A percentile compares a stretch with the other conserved stretches of the same genome.
These are phyloP conservation scores for Holocentrus rufus DNA, from an alignment of 2,797 vertebrate species.

Conservation along the genomic window DNA sequence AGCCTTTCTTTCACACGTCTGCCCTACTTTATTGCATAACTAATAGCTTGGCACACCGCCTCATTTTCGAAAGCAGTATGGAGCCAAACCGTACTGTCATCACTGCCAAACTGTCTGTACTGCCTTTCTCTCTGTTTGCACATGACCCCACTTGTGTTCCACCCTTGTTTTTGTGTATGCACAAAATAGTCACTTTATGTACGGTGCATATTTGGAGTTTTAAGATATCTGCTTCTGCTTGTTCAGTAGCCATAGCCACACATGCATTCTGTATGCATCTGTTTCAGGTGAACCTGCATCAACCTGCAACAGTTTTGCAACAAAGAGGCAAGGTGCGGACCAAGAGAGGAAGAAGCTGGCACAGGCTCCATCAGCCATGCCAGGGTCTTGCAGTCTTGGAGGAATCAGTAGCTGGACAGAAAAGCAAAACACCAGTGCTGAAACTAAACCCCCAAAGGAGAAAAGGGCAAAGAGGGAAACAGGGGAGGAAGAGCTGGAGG, in stretches of 20 bases:
- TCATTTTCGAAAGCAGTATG: constrained; percentile 34
- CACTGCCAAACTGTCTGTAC: constrained; percentile 26
- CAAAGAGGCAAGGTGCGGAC: constrained; percentile 26
- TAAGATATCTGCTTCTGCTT: constrained; percentile 9
- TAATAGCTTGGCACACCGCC: constrained; percentile 53
- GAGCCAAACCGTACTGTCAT: constrained; percentile 52
- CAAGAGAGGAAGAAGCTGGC: constrained; percentile 20
- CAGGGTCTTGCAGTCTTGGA: background rate
- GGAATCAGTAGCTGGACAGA: constrained; percentile 29
- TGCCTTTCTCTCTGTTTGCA: constrained; percentile 20
- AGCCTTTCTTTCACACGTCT: constrained; percentile 46
- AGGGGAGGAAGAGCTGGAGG: constrained; percentile 70
- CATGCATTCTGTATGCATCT: constrained; percentile 1
- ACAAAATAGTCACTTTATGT: constrained; percentile 1
- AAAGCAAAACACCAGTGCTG: constrained; percentile 32
- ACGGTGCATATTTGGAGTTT: constrained; percentile 14
- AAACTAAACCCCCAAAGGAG: constrained; percentile 45
- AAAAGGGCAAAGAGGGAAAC: constrained; percentile 64
- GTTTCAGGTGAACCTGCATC: constrained; percentile 70
- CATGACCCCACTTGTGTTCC: constrained; percentile 22
- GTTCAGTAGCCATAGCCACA: constrained; percentile 26
- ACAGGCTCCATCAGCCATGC: constrained; percentile 18
- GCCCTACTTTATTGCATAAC: constrained; percentile 62
- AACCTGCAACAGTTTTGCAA: constrained; percentile 34
- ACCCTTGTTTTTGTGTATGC: background rate